phyloP scores from a whole-genome alignment of 2,888 invertebrate species.

The Melitaea athalia region DNA sequence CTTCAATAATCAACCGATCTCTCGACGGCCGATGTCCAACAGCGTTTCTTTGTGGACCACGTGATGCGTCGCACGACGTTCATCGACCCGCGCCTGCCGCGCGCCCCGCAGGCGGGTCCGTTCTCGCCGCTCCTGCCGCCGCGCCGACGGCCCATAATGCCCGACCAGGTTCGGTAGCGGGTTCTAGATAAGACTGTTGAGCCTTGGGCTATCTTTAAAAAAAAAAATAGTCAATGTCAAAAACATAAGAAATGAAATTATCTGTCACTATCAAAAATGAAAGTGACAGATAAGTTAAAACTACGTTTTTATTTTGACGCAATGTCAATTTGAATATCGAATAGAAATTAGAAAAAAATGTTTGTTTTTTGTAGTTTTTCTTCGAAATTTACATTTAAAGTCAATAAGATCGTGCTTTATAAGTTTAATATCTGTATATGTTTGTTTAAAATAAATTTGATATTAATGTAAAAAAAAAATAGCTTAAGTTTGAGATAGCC shows the following conservation, averaged over 20 bases:
- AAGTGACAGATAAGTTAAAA: no score
- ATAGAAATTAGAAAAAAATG: no score
- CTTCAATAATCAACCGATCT: background rate
- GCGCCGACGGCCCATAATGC: conserved; percentile 66
- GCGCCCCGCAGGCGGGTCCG: conserved; percentile 84
- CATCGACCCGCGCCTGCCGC: conserved; percentile 98
- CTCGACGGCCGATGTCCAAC: conserved; percentile 25
- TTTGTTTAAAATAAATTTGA: no score
- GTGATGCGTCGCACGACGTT: conserved; percentile 96
- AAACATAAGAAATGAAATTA: no score
- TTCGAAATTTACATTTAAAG: no score
- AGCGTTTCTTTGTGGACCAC: conserved; percentile 98
- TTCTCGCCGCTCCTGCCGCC: conserved; percentile 73
- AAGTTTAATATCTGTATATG: no score
- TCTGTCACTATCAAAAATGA: no score
- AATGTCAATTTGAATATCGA: no score
- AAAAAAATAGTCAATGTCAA: background rate
- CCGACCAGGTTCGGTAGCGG: conserved; percentile 54
- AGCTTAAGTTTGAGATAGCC: conserved; percentile 16
- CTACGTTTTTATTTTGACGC: no score
- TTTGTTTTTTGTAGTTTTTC: no score
- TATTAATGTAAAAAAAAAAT: background rate
- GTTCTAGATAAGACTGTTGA: conserved; percentile 8
- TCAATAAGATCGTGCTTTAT: no score
- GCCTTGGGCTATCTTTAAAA: conserved; percentile 15